Base-by-base conservation (phyloP, 2,888 invertebrate genomes). In the Agrilus cyanescens region DNA sequence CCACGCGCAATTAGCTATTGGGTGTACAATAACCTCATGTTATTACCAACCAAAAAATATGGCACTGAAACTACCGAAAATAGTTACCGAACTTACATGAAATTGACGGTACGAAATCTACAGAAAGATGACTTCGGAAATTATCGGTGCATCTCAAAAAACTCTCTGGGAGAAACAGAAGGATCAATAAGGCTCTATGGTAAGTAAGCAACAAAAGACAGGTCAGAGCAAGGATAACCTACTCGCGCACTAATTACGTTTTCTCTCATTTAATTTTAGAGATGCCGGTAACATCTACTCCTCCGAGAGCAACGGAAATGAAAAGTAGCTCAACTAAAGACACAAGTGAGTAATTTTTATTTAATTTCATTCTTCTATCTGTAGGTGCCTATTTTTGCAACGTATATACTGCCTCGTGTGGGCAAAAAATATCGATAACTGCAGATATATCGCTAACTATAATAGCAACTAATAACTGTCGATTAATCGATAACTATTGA, bases 111-210 rank as follows among this genome's bases (percentile, higher is more conserved):
- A 56, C 78, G 82, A 59, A 85, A 85, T 70, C 75, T 91, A 47
- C 82, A 85, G 65, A 71, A 76, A 44, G 82, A 80, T 42, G 91
- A 93, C 72, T 90, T 89, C 62, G 90, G 90, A 50, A 87, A 84
- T 71, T 93, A 91, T 69, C 75, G 86, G 58, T 93, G 91, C 73
- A 86, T 91, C 67, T 89, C 89, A 55, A 93, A 91, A 70, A 91
- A 91, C 70, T 89, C 89, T 41, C 77, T 91, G 37, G 91, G 91
- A 47, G 91, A 91, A 71, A 91, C 90, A 8, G 90, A 91, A 69
- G 90, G 90, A 56, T 88, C 89, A 55, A 90, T 93, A 65, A 75
- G 89, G 63, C 76, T 91, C 53, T 90, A 90, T 68, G 90, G 90
- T 89, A 73, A 75, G 76, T 66, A 55, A 45, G 44, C 46, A 44